A percentile compares a stretch with the other conserved stretches of the same genome.
Evolutionary conservation across 92 coral and sea anemone genomes (phyloP).

Genomic region (Palythoa grandiflora): DNA sequence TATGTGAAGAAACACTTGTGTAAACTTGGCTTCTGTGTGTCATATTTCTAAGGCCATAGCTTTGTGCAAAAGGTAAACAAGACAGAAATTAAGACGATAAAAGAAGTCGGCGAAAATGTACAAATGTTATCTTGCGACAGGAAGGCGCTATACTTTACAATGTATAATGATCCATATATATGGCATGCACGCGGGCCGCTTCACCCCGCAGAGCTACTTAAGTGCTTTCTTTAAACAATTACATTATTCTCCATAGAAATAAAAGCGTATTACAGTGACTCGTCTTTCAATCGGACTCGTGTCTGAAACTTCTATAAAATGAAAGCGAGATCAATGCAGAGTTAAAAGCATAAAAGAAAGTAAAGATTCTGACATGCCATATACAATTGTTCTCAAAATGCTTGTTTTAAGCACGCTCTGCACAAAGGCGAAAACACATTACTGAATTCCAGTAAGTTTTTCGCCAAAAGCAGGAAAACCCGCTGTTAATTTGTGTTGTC

Average conservation of each 20-base stretch:
- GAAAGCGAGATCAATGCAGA: background rate
- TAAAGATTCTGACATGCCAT: background rate
- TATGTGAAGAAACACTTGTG: constrained; percentile 39
- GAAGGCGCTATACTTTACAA: constrained; percentile 35
- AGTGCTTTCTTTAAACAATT: constrained; percentile 19
- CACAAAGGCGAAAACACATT: background rate
- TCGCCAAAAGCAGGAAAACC: background rate
- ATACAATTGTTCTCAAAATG: background rate
- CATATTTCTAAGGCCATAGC: constrained; percentile 22
- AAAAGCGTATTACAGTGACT: background rate
- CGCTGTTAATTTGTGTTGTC: too few species aligned
- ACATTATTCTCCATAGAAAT: background rate
- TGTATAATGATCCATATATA: constrained; percentile 41
- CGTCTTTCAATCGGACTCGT: constrained; percentile 1
- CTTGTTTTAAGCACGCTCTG: constrained; percentile 3
- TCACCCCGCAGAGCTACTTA: background rate
- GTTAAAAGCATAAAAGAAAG: background rate
- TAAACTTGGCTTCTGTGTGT: constrained; percentile 37
- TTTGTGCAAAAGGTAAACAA: constrained; percentile 43
- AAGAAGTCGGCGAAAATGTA: constrained; percentile 47
- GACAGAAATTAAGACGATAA: constrained; percentile 33
- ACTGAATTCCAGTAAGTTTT: constrained; percentile 8
- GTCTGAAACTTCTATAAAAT: background rate
- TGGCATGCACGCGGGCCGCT: constrained; percentile 30
- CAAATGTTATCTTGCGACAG: constrained; percentile 47